These are phyloP conservation scores for Nomada ruficornis DNA, from an alignment of 2,888 invertebrate genomes.

Conservation along the genomic window DNA sequence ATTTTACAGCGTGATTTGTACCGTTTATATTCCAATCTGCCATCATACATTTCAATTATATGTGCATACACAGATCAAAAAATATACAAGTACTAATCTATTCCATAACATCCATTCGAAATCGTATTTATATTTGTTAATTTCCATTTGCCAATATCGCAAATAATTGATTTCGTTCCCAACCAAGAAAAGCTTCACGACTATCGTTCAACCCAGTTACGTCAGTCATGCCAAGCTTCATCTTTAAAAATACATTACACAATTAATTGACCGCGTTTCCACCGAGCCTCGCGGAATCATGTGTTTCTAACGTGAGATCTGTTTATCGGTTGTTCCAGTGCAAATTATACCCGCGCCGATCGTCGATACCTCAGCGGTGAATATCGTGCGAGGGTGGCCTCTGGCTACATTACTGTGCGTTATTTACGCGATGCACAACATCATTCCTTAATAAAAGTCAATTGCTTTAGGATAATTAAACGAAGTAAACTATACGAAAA, in stretches of 20 bases:
- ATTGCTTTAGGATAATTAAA: slow-evolving; percentile 80
- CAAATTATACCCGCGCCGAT: slow-evolving; percentile 72
- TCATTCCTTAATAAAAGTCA: slow-evolving; percentile 82
- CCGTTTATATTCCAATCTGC: too few relatives aligned
- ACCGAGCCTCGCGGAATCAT: neutral
- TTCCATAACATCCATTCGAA: too few relatives aligned
- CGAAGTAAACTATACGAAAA: slow-evolving; percentile 56
- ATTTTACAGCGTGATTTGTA: too few relatives aligned
- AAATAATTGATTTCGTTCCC: neutral
- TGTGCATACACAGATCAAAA: too few relatives aligned
- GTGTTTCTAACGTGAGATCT: slow-evolving; percentile 7
- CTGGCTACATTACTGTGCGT: slow-evolving; percentile 73
- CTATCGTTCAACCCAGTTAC: neutral
- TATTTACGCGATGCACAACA: slow-evolving; percentile 76
- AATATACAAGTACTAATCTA: too few relatives aligned
- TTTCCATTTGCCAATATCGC: too few relatives aligned
- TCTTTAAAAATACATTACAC: neutral
- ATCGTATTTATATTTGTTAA: too few relatives aligned
- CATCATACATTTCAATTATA: too few relatives aligned
- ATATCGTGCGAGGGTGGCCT: slow-evolving; percentile 71
- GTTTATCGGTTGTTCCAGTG: slow-evolving; percentile 70
- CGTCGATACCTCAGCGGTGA: slow-evolving; percentile 71
- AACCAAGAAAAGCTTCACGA: too few relatives aligned
- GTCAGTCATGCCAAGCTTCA: neutral
- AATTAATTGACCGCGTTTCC: neutral